Evolutionary conservation across 2,888 invertebrate genomes (phyloP), one percentile per base, ranked within the genome.

Genomic region (Dichetophora obliterata): DNA sequence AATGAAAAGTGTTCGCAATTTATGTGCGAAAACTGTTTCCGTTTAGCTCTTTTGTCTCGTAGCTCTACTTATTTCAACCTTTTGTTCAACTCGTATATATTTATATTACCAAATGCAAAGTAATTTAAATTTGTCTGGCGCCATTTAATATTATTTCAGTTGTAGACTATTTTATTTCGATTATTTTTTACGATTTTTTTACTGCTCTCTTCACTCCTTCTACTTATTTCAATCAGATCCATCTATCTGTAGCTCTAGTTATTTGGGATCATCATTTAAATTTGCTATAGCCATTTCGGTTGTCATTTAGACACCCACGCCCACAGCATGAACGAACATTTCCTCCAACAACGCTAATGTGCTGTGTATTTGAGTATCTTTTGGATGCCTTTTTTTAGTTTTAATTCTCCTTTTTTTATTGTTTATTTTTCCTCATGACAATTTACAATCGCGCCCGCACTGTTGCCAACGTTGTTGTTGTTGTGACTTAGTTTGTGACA

Each of bases 71-170:
- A 22, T 50, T 14, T 48, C 24, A 50, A 68, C 48, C 22, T 68
- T 68, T 48, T 68, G 24, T 50, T 68, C 24, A 27, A 14, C 27
- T 27, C 14, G 14, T 68, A 65, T 65, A 43, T 31, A n/a, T 50
- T 22, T 68, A 24, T 68, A 48, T 68, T 68, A 24, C 50, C 68
- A 68, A 43, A 68, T 68, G 68, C 48, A 68, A 68, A 68, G 48
- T 68, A 59, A 71, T 57, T 71, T 71, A 57, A 71, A 63, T 63
- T 63, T 52, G 50, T 19, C 63, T 73, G 50, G 52, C 73, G 63
- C 63, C 63, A 52, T 63, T 65, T 31, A 63, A 73, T 71, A 57
- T 57, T 57, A 34, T 59, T 19, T 50, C 24, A 24, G 24, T 24
- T 11, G 6, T 66, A n/a, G 5, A 3, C 22, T 66, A 6, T 37